phyloP scores from a whole-genome alignment of 30 jellyfish, hydroid and myxozoan genomes.

The Hydractinia echinata region DNA sequence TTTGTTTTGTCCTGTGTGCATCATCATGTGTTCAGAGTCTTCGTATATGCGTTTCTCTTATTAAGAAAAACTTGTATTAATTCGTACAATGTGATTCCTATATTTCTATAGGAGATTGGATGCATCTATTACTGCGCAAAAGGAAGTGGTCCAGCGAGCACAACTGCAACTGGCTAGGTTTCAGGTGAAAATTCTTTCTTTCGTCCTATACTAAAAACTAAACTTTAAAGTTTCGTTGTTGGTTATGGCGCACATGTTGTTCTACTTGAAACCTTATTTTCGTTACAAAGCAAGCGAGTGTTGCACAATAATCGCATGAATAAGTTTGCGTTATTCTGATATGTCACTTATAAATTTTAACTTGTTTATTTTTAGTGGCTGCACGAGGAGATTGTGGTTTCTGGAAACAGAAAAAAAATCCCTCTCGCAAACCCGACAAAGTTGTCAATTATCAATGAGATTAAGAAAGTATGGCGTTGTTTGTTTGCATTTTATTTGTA shows the following conservation, averaged over 20 bases:
- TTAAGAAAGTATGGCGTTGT: constrained; percentile 43
- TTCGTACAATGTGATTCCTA: not conserved
- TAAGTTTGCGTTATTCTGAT: no score
- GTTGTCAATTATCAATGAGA: constrained; percentile 49
- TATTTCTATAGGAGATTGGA: constrained; percentile 66
- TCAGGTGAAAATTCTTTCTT: constrained; percentile 39
- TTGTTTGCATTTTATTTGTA: no score
- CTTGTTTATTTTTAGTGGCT: constrained; percentile 63
- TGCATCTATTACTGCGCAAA: constrained; percentile 62
- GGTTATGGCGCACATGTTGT: no score
- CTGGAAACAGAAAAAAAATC: constrained; percentile 41
- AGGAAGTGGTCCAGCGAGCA: constrained; percentile 79
- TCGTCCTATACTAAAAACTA: no score
- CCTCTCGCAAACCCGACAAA: constrained; percentile 70
- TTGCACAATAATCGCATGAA: no score
- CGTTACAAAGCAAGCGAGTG: no score
- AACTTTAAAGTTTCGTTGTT: not conserved
- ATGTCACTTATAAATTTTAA: not conserved
- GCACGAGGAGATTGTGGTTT: constrained; percentile 51
- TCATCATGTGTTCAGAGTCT: no score
- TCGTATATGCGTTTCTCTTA: no score
- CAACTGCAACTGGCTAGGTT: constrained; percentile 84
- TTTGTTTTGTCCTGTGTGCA: no score
- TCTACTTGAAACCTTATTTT: no score
- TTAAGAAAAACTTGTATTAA: no score